Evolutionary conservation across 92 coral and sea anemone genomes (phyloP).

Genomic region (Parazoanthus darwini): DNA sequence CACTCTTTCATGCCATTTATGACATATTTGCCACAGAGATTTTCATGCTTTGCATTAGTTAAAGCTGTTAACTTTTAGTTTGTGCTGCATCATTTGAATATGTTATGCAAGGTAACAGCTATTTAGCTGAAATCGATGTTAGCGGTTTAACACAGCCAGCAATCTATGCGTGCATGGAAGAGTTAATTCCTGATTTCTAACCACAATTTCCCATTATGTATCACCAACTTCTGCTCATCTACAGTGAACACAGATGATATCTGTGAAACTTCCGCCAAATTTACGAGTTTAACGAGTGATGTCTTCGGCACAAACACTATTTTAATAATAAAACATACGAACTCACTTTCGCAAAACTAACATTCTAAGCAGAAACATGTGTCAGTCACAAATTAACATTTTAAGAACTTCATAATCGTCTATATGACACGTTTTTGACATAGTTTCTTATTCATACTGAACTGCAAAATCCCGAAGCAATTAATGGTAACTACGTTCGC

Average conservation of each 20-base stretch:
- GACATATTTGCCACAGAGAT: neutral
- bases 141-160: neutral
- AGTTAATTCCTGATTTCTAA: neutral
- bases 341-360: neutral
- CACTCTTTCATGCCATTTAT: neutral
- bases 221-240: neutral
- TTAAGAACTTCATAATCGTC: neutral
- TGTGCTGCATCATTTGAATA: neutral
- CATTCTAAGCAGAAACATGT: neutral
- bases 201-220: neutral
- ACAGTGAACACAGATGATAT: neutral
- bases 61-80: neutral
- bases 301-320: neutral
- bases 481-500: neutral
- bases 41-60: neutral
- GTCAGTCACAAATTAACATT: neutral
- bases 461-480: neutral
- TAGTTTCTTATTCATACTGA: neutral
- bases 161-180: neutral
- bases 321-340: too few relatives aligned
- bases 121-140: neutral
- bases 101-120: neutral
- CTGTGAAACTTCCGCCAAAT: conserved; percentile 1
- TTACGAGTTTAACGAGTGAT: neutral
- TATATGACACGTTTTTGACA: neutral